These are phyloP conservation scores for Aegypius monachus DNA, from an alignment of 2,113 vertebrate species.

Conservation along the genomic window DNA sequence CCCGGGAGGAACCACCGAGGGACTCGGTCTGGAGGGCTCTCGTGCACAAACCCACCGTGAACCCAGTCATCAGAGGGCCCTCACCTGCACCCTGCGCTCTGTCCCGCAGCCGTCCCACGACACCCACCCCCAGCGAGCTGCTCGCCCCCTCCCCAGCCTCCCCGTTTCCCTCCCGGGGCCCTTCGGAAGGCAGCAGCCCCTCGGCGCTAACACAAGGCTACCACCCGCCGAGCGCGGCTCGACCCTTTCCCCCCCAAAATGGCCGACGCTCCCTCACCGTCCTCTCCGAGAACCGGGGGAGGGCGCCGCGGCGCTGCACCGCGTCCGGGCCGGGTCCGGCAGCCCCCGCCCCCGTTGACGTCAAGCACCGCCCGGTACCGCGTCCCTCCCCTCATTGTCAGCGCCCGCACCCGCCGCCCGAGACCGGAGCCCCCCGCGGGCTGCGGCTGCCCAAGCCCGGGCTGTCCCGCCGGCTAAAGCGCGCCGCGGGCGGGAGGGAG, in stretches of 20 bases:
- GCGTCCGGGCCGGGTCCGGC: neutral
- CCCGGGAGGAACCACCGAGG: neutral
- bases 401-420: too few relatives aligned
- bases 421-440: too few relatives aligned
- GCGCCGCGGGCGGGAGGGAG: neutral
- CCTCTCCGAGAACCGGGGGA: neutral
- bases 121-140: neutral
- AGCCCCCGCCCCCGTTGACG: neutral
- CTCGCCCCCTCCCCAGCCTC: too few relatives aligned
- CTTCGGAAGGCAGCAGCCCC: neutral
- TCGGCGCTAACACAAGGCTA: rapidly evolving
- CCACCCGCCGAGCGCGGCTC: neutral
- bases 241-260: neutral
- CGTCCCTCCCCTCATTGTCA: neutral
- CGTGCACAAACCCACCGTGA: rapidly evolving
- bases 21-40: neutral
- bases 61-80: rapidly evolving
- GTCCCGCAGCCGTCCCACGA: neutral
- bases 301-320: neutral
- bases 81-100: neutral
- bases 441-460: too few relatives aligned
- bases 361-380: neutral
- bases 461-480: neutral
- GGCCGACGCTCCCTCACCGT: neutral
- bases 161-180: rapidly evolving